Evolutionary conservation across 2,113 vertebrate species (phyloP).

Genomic region (Gallinago media): DNA sequence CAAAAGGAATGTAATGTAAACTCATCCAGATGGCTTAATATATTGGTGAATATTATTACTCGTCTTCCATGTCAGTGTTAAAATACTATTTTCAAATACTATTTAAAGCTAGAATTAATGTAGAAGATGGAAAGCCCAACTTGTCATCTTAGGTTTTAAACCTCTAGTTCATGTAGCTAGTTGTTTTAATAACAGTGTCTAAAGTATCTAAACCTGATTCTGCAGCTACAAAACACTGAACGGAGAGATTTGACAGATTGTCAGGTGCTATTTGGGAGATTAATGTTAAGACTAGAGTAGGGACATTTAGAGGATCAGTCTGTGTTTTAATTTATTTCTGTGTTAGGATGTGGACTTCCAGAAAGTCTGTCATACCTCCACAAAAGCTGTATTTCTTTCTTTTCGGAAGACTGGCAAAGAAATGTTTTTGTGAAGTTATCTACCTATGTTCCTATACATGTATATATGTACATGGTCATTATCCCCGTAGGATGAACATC

Average conservation of each 20-base stretch:
- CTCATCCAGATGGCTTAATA: slow-evolving; percentile 21
- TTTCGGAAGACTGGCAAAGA: not conserved
- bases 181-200: not conserved
- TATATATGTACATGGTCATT: not conserved
- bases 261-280: not conserved
- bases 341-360: not conserved
- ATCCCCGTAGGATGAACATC: not conserved
- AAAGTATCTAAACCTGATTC: not conserved
- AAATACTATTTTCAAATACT: not conserved
- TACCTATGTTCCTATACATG: not conserved
- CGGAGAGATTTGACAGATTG: not conserved
- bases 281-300: not conserved
- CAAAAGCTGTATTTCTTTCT: not conserved
- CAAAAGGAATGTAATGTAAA: not conserved
- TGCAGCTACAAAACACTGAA: not conserved
- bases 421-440: not conserved
- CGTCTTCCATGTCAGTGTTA: not conserved
- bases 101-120: not conserved
- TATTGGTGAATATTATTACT: not conserved
- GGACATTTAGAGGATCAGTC: not conserved
- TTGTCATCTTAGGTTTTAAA: slow-evolving; percentile 3
- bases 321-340: not conserved
- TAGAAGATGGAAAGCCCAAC: not conserved
- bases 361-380: not conserved
- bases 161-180: not conserved